These are phyloP conservation scores for Amniataba percoides DNA, from an alignment of 2,797 vertebrate genomes.

Conservation along the genomic window DNA sequence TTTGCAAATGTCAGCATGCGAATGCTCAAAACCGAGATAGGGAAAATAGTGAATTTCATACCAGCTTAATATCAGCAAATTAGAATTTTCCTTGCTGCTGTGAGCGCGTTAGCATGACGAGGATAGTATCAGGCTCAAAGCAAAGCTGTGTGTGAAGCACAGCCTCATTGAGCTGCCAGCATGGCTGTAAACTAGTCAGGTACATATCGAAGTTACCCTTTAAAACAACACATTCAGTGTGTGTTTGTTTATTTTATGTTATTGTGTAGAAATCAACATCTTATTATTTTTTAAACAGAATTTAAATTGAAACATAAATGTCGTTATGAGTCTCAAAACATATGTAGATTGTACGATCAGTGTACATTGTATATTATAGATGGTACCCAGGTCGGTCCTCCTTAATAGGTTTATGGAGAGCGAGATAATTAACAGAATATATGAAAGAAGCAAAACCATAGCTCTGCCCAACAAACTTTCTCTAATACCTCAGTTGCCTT, in stretches of 20 bases:
- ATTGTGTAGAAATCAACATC: not conserved
- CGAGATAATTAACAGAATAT: not conserved
- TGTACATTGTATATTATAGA: too few species aligned
- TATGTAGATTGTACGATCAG: too few species aligned
- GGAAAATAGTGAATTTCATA: not conserved
- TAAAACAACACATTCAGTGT: not conserved
- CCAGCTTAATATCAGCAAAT: not conserved
- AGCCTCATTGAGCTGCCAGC: too few species aligned
- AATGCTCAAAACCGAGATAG: not conserved
- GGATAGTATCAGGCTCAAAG: not conserved
- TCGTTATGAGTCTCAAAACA: too few species aligned
- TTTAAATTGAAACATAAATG: too few species aligned
- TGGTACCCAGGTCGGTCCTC: too few species aligned
- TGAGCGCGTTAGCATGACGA: not conserved
- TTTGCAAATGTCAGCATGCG: not conserved
- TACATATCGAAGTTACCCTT: not conserved
- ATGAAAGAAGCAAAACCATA: not conserved
- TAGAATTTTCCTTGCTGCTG: not conserved
- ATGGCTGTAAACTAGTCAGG: too few species aligned
- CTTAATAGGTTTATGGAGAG: too few species aligned
- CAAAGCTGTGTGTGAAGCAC: too few species aligned
- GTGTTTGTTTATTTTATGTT: not conserved
- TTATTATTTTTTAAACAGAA: too few species aligned
- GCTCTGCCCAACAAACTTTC: not conserved
- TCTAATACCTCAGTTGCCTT: not conserved